Base-by-base conservation (phyloP, 2,113 vertebrate genomes). In the Hyla sarda region DNA sequence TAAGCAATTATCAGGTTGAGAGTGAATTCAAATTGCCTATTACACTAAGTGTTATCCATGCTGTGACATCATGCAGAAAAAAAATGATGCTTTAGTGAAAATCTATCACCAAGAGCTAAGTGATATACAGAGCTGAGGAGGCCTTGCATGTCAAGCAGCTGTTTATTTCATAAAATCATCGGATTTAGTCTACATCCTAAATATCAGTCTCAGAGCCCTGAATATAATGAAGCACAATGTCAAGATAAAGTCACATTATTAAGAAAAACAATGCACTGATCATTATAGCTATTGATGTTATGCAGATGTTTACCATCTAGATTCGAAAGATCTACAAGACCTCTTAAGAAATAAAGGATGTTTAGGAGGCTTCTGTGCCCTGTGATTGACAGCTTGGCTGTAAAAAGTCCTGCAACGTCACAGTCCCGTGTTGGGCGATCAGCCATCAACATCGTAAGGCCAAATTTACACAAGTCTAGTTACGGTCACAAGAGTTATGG, bases 1-100 rank as follows among this genome's bases (percentile, higher is more conserved):
- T 65, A 52, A 76, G 73, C 58, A 77, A 67, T 84, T 84, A 84
- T 52, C 83, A 67, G 37, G 72, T 74, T n/a, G 69, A 56, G 72
- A 83, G 71, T 47, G 48, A 65, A 67, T 50, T 73, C 14, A 65
- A 65, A 65, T 50, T 32, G 73, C 72, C 41, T 34, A 54, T 76
- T 84, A 74, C 52, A 12, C 41, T 14, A 2, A 62, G 56, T 9
- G 78, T 47, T 47, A 45, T 62, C 56, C 32, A 3, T 4, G 34
- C n/a, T 10, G 34, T 47, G 79, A 82, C 79, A 21, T 67, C 79
- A 67, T 21, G 25, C 58, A 67, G 41, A 50, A 30, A 67, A 34
- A 48, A 28, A 30, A 77, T 16, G 23, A 34, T 16, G 52, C 54
- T 45, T 5, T 45, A 56, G 17, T 2, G 10, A 54, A 54, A 32